Percentiles rank a stretch among this genome's conserved stretches.
Evolutionary conservation across 1,140 invertebrate genomes (phyloP).

Genomic region (Maconellicoccus hirsutus): DNA sequence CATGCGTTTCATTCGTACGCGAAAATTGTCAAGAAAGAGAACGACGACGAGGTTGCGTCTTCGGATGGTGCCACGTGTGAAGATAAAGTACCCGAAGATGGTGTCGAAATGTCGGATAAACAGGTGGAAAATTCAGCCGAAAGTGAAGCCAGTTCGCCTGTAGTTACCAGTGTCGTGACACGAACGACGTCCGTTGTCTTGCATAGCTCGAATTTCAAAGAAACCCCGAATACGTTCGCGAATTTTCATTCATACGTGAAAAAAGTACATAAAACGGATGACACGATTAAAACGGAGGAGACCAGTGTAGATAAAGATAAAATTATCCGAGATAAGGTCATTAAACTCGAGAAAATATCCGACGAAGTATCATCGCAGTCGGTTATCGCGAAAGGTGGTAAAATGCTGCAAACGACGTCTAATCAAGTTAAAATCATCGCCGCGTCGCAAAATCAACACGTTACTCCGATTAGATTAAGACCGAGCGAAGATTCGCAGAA

Average conservation of each 20-base stretch:
- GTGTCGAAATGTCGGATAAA: not conserved
- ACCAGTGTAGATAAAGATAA: not conserved
- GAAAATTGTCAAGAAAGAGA: constrained; percentile 15
- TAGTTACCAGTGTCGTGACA: not conserved
- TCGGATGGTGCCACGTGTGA: not conserved
- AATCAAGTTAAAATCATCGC: constrained; percentile 7
- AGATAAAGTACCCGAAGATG: too few relatives aligned
- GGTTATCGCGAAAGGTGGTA: not conserved
- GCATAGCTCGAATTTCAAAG: not conserved
- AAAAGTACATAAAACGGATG: not conserved
- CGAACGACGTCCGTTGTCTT: constrained; percentile 21
- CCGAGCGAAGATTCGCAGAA: constrained; percentile 65
- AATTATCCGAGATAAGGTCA: not conserved
- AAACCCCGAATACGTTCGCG: not conserved
- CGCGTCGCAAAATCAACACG: not conserved
- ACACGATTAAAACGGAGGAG: not conserved
- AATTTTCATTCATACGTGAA: constrained; percentile 19
- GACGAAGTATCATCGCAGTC: not conserved
- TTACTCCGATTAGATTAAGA: constrained; percentile 17
- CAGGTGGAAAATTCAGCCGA: not conserved
- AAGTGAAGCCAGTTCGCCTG: not conserved
- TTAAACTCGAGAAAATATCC: not conserved
- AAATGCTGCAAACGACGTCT: not conserved
- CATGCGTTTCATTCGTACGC: constrained; percentile 26
- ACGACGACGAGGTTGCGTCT: not conserved